phyloP scores from a whole-genome alignment of 2,113 vertebrate species.

The Pipra filicauda region DNA sequence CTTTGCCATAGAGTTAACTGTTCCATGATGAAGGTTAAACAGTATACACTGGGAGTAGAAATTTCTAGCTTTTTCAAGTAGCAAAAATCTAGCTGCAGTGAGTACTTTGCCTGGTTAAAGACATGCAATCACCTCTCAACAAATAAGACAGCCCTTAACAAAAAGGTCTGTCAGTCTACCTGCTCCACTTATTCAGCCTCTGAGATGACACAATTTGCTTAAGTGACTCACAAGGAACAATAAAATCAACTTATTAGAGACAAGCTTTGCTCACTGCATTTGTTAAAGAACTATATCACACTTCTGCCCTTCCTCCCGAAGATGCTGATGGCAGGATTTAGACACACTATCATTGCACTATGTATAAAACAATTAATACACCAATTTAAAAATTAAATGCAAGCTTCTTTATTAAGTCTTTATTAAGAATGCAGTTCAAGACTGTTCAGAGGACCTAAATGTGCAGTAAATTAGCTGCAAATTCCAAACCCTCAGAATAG shows the following conservation, averaged over 20 bases:
- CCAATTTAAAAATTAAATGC: background rate
- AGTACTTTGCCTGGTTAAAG: background rate
- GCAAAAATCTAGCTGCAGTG: background rate
- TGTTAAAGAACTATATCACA: background rate
- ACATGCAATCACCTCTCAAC: fast-evolving
- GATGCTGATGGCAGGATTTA: background rate
- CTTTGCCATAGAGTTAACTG: background rate
- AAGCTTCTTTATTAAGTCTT: background rate
- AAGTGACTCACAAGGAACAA: background rate
- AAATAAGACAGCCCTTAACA: background rate
- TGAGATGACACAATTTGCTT: background rate
- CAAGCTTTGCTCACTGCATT: background rate
- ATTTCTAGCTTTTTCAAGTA: background rate
- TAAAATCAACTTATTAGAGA: background rate
- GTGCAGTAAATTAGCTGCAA: background rate
- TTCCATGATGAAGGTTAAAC: background rate
- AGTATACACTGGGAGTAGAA: background rate
- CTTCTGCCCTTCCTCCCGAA: background rate
- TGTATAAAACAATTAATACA: background rate
- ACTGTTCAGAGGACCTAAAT: background rate
- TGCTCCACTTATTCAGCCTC: background rate
- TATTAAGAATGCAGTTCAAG: background rate
- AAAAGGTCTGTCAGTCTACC: background rate
- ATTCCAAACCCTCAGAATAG: background rate
- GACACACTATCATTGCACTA: background rate